Base-by-base conservation (phyloP, 2,113 vertebrate genomes). In the Falco punctatus region DNA sequence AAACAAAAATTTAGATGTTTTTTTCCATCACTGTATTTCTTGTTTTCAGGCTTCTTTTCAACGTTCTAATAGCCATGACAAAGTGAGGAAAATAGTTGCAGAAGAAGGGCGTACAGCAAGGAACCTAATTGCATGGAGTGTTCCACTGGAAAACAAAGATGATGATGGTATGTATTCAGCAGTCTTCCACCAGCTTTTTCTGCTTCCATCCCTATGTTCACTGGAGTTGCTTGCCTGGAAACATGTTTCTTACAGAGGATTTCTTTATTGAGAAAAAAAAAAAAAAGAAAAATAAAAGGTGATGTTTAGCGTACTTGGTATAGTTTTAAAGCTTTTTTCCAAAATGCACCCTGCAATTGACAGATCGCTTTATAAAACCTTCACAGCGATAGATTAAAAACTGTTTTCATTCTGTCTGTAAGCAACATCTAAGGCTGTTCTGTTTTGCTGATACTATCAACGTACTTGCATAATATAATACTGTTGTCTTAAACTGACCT, bases 11-110 rank as follows among this genome's bases (percentile, higher is more conserved):
- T 9, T 70, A 12, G 13, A 27, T 19, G 16, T 30, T 12, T 81
- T 71, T 86, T 17, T 30, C 15, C 28, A 48, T 52, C 15, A 7
- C 5, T 69, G 17, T 57, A 4, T 88, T 92, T 94, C 72, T 83
- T 78, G 33, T 79, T 82, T 84, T 8, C 95, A 99, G 99, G 98
- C 99, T 70, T 99, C 99, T 42, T 99, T 99, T 95, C 99, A 99
- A 75, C 98, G 99, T 65, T 99, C 99, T 64, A 99, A 99, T 86
- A 99, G 99, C 96, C 99, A 99, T 70, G 99, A 99, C 97, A 99
- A 99, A 98, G 99, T 99, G 77, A 98, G 99, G 96, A 99, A 98
- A 92, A 99, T 99, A 54, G 99, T 99, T 57, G 99, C 99, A 11
- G 99, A 99, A 92, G 99, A 99, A 95, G 99, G 99, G 22, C 99